Evolutionary conservation across 30 jellyfish, hydroid and myxozoan species (phyloP).

Genomic region (Catostylus mosaicus): DNA sequence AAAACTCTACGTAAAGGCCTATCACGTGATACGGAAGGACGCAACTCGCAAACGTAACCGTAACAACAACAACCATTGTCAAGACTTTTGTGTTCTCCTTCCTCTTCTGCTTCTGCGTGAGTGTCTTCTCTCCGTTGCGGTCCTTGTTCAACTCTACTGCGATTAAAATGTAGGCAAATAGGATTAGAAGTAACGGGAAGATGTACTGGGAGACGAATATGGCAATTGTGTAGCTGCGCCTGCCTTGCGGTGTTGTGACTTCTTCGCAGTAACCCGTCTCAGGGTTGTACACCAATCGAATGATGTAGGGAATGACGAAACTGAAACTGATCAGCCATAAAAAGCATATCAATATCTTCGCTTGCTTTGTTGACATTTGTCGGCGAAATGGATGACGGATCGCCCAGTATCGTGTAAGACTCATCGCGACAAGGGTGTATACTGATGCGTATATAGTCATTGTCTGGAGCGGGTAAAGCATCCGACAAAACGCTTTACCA

Average conservation of each 20-base stretch:
- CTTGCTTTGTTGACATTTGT: constrained; percentile 83
- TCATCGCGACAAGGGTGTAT: constrained; percentile 86
- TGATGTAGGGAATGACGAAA: constrained; percentile 88
- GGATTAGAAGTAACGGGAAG: constrained; percentile 80
- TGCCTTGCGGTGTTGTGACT: constrained; percentile 57
- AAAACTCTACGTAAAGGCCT: constrained; percentile 65
- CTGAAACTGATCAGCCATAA: constrained; percentile 87
- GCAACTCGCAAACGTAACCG: constrained; percentile 89
- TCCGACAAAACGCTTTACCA: constrained; percentile 82
- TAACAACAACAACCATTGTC: constrained; percentile 76
- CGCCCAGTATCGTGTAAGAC: constrained; percentile 98
- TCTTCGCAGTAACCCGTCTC: constrained; percentile 61
- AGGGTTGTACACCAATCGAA: constrained; percentile 52
- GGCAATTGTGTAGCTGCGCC: constrained; percentile 83
- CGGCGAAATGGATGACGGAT: constrained; percentile 85
- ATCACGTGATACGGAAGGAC: constrained; percentile 91
- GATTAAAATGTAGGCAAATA: constrained; percentile 77
- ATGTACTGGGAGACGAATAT: constrained; percentile 88
- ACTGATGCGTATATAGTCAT: constrained; percentile 93
- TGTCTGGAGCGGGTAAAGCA: constrained; percentile 93
- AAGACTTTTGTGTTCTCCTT: constrained; percentile 91
- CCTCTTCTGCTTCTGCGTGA: constrained; percentile 57
- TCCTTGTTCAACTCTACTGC: constrained; percentile 68
- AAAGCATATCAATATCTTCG: constrained; percentile 77
- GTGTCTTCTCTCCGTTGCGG: constrained; percentile 48